A percentile compares a stretch with the other conserved stretches of the same genome.
Evolutionary conservation across 2,113 vertebrate species (phyloP).

Genomic region (Halichoerus grypus): DNA sequence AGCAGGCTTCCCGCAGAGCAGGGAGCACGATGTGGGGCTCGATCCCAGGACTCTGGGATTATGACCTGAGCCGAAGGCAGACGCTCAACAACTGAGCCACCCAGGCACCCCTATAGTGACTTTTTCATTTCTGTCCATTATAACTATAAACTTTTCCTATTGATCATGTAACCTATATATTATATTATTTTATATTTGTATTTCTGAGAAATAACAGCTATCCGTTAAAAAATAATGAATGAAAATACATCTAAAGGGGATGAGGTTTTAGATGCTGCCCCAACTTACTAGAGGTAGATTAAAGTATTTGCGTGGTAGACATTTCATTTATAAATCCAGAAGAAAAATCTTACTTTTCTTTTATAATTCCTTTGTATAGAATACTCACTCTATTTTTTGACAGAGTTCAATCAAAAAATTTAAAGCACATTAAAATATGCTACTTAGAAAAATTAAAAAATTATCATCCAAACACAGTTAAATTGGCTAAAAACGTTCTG

Average conservation of each 20-base stretch:
- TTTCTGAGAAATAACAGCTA: neutral
- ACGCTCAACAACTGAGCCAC: too few species aligned
- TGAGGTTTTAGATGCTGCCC: slow-evolving; percentile 62
- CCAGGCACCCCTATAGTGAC: neutral
- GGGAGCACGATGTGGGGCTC: too few species aligned
- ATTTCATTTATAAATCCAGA: slow-evolving; percentile 83
- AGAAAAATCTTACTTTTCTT: slow-evolving; percentile 69
- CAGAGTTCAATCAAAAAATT: slow-evolving; percentile 65
- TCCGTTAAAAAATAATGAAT: neutral
- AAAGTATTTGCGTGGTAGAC: slow-evolving; percentile 68
- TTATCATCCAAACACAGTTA: slow-evolving; percentile 54
- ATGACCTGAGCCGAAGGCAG: too few species aligned
- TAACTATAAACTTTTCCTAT: neutral
- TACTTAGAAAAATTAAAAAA: slow-evolving; percentile 63
- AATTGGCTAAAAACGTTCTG: neutral
- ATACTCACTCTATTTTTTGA: slow-evolving; percentile 69
- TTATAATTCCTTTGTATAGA: slow-evolving; percentile 71
- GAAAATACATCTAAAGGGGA: slow-evolving; percentile 13
- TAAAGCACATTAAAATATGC: slow-evolving; percentile 75
- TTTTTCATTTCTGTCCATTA: slow-evolving; percentile 24
- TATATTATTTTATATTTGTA: neutral
- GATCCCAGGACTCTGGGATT: too few species aligned
- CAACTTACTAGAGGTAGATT: neutral
- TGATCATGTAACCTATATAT: neutral
- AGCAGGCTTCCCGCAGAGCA: too few species aligned